Evolutionary conservation across 2,797 vertebrate genomes (phyloP), one percentile per base, ranked within the genome.

Genomic region (Neosilurus mollespiculum): DNA sequence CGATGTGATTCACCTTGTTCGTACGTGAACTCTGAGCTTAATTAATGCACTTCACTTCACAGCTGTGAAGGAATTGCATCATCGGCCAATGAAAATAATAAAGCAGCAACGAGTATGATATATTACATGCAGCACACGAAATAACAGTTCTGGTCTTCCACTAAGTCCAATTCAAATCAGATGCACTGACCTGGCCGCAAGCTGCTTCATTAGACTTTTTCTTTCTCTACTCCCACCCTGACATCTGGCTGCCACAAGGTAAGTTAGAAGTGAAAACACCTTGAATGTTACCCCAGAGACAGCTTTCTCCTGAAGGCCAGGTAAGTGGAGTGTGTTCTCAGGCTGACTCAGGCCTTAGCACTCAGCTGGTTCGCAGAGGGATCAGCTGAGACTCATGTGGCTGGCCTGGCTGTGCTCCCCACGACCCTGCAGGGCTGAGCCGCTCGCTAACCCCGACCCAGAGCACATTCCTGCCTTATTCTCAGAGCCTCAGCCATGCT

Each of bases 321-420:
- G 85, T 85, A 85, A 81, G 54, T 61, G 76, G 34, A 85, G 37
- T 58, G 66, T 65, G 73, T 71, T 69, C 69, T 81, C 54, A 70
- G 73, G 30, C 54, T 62, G 64, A 67, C 69, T 69, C 79, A 14
- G 53, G 26, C n/a, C 49, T 37, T 56, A 66, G 49, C 53, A 43
- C 56, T 78, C 54, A 22, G 75, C 81, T 83, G 12, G 73, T 81
- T 81, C 37, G 61, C 86, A 56, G 53, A 82, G 87, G 89, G 90
- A 94, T 95, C 94, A 94, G 93, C 93, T 94, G 93, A 95, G 93
- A 82, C 92, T 94, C 93, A 94, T 94, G 94, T 93, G 94, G 91
- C 90, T 89, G 86, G 89, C 89, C 91, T 87, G 89, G 90, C 87
- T 89, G 89, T 91, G 90, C 92, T 93, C 93, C 91, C 89, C 88